phyloP scores from a whole-genome alignment of 2,888 invertebrate genomes.

The Phyto melanocephala region DNA sequence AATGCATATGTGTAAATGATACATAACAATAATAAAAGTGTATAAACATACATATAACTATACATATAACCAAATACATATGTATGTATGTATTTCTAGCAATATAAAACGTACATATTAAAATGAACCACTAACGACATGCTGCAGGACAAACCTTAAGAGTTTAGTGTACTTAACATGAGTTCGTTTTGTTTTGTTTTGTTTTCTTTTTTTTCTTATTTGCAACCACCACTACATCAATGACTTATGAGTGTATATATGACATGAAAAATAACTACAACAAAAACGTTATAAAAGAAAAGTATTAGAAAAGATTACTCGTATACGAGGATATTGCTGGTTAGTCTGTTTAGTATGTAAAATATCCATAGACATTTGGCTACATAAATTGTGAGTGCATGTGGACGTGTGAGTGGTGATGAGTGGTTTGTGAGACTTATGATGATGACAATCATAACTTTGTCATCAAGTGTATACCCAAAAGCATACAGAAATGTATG shows the following conservation, averaged over 20 bases:
- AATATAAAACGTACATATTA: neutral
- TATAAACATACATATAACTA: conserved; percentile 4
- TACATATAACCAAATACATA: conserved; percentile 2
- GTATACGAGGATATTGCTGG: conserved; percentile 17
- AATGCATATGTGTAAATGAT: neutral
- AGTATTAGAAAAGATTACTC: conserved; percentile 37
- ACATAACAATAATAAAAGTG: conserved; percentile 7
- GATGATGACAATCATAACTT: conserved; percentile 65
- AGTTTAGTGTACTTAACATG: conserved; percentile 56
- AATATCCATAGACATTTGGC: conserved; percentile 9
- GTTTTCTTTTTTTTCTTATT: too few species aligned
- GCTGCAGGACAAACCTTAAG: conserved; percentile 64
- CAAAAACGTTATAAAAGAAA: conserved; percentile 17
- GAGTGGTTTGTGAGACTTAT: conserved; percentile 64
- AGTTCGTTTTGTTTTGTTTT: too few species aligned
- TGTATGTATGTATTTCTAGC: too few species aligned
- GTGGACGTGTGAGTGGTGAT: conserved; percentile 42
- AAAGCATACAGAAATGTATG: conserved; percentile 58
- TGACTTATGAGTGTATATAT: conserved; percentile 11
- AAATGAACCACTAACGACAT: conserved; percentile 63
- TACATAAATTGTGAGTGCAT: neutral
- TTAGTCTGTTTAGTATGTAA: conserved; percentile 11
- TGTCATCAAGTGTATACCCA: conserved; percentile 65
- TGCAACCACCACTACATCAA: neutral
- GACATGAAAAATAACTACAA: conserved; percentile 11